Conservation (phyloP, 2,888 invertebrate genomes). For the Phragmatobia fuliginosa region DNA sequence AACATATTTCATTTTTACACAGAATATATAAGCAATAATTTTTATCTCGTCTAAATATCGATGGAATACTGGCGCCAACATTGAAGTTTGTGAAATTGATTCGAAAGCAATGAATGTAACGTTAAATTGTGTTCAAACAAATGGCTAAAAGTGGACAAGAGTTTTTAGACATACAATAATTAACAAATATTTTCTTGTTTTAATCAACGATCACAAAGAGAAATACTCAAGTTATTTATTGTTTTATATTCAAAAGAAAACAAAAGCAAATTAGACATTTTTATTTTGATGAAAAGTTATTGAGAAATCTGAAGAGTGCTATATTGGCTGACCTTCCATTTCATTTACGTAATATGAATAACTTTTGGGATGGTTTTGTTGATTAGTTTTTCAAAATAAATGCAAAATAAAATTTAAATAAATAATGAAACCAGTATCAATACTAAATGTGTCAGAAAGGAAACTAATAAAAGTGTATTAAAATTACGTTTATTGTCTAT, state of each 20-base stretch:
- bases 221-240: conserved; percentile 26
- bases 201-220: conserved; percentile 4
- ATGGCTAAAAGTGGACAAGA: conserved; percentile 25
- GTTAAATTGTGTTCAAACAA: conserved; percentile 46
- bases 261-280: conserved; percentile 2
- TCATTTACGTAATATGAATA: not conserved
- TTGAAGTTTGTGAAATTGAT: conserved; percentile 5
- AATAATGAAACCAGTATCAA: not conserved
- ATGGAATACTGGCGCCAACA: not conserved
- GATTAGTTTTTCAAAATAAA: not conserved
- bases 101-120: conserved; percentile 19
- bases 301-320: not conserved
- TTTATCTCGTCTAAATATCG: not conserved
- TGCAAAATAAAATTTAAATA: not conserved
- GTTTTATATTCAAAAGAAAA: not conserved
- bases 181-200: not conserved
- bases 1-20: not conserved
- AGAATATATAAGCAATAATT: not conserved
- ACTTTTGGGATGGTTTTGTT: not conserved
- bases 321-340: not conserved
- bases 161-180: conserved; percentile 19
- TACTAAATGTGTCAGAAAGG: not conserved
- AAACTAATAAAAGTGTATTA: not conserved
- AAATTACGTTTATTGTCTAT: not conserved
- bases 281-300: conserved; percentile 24